Base-by-base conservation (phyloP, 1,140 invertebrate genomes). In the Diploscapter pachys region DNA sequence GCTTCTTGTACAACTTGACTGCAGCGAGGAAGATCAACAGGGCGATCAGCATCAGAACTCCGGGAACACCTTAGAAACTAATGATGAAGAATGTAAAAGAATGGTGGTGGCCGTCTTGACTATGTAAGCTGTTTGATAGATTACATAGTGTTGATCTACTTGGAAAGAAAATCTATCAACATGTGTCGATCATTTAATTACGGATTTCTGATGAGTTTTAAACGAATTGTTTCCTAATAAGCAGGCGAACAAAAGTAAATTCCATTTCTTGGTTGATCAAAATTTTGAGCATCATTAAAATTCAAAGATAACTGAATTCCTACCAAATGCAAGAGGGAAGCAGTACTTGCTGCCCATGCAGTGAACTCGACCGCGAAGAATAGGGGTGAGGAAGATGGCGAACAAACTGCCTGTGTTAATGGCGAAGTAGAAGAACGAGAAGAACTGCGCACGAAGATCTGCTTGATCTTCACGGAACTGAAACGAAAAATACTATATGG, bases 391-490 rank as follows among this genome's bases (percentile, higher is more conserved):
- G 13, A 86, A 72, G 5, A 87, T 88, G 13, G 88, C 87, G 5
- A 88, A 51, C 6, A 88, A 73, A 62, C 83, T 85, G 8, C 86
- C 86, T 75, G 77, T 80, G 73, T 87, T 87, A 63, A 87, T 87
- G 6, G 83, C 77, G 72, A 87, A 86, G 72, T 87, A 86, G 73
- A 86, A 86, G 67, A 87, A 80, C 11, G 93, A 95, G 87, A 97
- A 97, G 87, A 95, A 98, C 71, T 90, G 90, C 6, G 80, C 73
- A 6, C 82, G 52, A 9, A 83, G 76, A n/a, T 76, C 57, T 48
- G 85, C 73, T 51, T 85, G 82, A 50, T 83, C 49, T 73, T 86
- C 82, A 61, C 79, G 82, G 71, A 85, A 84, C 76, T 83, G 66
- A 72, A 78, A 74, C 8, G 52, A n/a, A 31, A 8, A 31, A 65